Evolutionary conservation across 1,140 invertebrate genomes (phyloP), one percentile per base, ranked within the genome.

Genomic region (Caenorhabditis tropicalis): DNA sequence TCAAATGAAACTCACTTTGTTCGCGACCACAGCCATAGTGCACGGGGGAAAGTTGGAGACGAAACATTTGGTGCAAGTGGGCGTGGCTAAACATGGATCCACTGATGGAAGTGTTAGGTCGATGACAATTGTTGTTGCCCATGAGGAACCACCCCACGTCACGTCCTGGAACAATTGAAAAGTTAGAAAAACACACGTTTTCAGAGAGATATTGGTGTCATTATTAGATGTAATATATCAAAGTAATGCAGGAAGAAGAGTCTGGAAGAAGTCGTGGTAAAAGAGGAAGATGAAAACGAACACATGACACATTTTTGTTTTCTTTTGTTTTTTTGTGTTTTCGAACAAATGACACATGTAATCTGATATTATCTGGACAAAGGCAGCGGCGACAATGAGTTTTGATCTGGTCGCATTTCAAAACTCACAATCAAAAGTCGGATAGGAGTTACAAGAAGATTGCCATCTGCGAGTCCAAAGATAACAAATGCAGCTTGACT

Each of bases 361-460:
- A 56, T 56, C 29, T 5, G 15, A 56, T 56, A 24, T 56, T n/a
- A 15, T 51, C 12, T 51, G 48, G 48, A 51, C n/a, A 51, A 4
- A n/a, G n/a, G n/a, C n/a, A n/a, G 4, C 10, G n/a, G 3, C 7
- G 12, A 51, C n/a, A 51, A 51, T 19, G 48, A 51, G 48, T 51
- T 51, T 51, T 51, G 48, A 27, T 56, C 53, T 9, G n/a, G n/a
- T n/a, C n/a, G 15, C 5, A 51, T 51, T 51, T 51, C 49, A 29
- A 58, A 39, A 53, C 48, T 51, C 53, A 81, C 79, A 31, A 81
- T 51, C 29, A 84, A n/a, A 19, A 31, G n/a, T 31, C 48, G 79
- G 19, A 58, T 84, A 9, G 83, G 83, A 21, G 65, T 60, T n/a
- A 84, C 79, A 31, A 65, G 65, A 24, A 84, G 48, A 58, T 46